Conservation (phyloP, 37 sponge, comb jelly and placozoan species). For the Halisarca cf. caerulea region DNA sequence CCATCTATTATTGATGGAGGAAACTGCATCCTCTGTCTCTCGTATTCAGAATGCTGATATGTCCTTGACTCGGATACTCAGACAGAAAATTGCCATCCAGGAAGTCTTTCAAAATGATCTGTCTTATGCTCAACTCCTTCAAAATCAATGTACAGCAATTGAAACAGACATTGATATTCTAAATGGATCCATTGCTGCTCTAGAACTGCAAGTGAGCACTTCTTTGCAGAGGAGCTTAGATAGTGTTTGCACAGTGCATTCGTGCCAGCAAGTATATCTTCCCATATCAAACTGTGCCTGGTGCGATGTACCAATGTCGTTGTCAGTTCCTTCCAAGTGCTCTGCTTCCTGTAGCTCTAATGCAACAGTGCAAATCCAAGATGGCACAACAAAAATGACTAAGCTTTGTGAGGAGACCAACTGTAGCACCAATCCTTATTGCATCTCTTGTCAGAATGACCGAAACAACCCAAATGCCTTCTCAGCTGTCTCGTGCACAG, state of each 20-base stretch:
- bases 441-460: background rate
- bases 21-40: background rate
- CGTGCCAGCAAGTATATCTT: background rate
- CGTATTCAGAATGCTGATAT: background rate
- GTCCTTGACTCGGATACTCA: background rate
- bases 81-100: background rate
- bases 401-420: no score
- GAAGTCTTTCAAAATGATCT: background rate
- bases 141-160: background rate
- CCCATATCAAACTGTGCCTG: background rate
- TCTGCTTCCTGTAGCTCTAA: background rate
- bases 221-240: background rate
- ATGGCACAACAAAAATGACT: no score
- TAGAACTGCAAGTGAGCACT: conserved; percentile 2
- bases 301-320: background rate
- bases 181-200: background rate
- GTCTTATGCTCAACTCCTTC: background rate
- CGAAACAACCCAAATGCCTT: background rate
- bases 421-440: no score
- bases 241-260: background rate
- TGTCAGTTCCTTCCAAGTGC: background rate
- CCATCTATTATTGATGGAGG: background rate
- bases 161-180: background rate
- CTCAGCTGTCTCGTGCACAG: background rate
- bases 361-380: background rate